A percentile compares a stretch with the other conserved stretches of the same genome.
Evolutionary conservation across 2,888 invertebrate genomes (phyloP).

Genomic region (Phyllotreta striolata): DNA sequence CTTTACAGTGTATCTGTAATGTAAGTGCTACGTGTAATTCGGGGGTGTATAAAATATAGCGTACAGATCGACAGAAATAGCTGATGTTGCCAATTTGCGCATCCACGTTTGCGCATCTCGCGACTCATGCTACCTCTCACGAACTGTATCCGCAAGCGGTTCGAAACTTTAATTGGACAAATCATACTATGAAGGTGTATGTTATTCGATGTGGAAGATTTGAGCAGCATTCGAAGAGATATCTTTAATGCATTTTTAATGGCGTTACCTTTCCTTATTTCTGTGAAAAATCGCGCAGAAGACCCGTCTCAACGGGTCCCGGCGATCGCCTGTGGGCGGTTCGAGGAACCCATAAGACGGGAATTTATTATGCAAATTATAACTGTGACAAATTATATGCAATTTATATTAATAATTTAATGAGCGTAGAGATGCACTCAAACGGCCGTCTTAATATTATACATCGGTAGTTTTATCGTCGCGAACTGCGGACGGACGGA

Average conservation of each 20-base stretch:
- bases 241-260: conserved; percentile 16
- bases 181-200: too few relatives aligned
- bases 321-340: conserved; percentile 31
- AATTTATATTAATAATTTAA: conserved; percentile 37
- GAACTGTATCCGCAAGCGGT: too few relatives aligned
- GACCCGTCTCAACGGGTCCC: conserved; percentile 14
- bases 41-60: too few relatives aligned
- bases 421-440: conserved; percentile 25
- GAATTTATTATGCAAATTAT: conserved; percentile 36
- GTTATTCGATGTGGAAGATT: background rate
- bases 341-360: conserved; percentile 31
- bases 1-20: too few relatives aligned
- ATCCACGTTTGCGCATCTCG: too few relatives aligned
- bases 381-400: conserved; percentile 37
- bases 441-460: conserved; percentile 30
- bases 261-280: conserved; percentile 11
- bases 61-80: too few relatives aligned
- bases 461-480: conserved; percentile 16
- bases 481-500: background rate
- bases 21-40: too few relatives aligned
- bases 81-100: too few relatives aligned
- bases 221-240: background rate
- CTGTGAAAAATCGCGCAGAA: conserved; percentile 3
- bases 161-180: too few relatives aligned
- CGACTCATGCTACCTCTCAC: too few relatives aligned